These are phyloP conservation scores for Paelopatides confundens DNA, from an alignment of 53 echinoderm and acorn worm species.

Conservation along the genomic window DNA sequence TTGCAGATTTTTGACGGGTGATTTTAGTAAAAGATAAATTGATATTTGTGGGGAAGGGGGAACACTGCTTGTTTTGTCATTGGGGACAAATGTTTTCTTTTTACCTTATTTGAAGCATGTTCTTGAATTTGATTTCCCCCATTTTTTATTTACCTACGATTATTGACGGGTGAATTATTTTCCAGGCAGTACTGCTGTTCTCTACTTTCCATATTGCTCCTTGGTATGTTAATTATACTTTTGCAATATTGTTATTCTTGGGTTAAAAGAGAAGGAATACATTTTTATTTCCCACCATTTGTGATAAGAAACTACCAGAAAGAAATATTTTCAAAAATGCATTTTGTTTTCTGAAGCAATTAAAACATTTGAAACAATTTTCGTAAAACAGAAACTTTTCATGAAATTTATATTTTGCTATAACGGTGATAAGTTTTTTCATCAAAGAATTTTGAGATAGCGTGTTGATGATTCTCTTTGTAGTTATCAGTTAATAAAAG, in stretches of 20 bases:
- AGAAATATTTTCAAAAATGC: not conserved
- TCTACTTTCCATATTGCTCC: not conserved
- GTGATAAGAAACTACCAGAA: not conserved
- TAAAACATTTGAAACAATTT: not conserved
- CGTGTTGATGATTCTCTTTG: too few relatives aligned
- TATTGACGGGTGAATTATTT: too few relatives aligned
- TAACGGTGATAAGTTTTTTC: not conserved
- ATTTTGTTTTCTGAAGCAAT: not conserved
- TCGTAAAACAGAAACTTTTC: not conserved
- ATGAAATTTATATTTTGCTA: not conserved
- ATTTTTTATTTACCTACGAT: too few relatives aligned
- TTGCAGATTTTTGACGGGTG: conserved; percentile 4
- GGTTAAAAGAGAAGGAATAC: not conserved
- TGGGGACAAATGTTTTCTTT: too few relatives aligned
- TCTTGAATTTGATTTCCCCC: too few relatives aligned
- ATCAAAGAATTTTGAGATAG: too few relatives aligned
- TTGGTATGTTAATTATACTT: not conserved
- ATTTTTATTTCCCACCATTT: not conserved
- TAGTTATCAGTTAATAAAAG: too few relatives aligned
- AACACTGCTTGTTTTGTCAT: too few relatives aligned
- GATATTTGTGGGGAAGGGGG: too few relatives aligned
- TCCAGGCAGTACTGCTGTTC: not conserved
- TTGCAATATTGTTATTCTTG: not conserved
- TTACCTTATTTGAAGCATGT: too few relatives aligned
- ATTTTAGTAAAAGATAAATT: not conserved